Evolutionary conservation across 2,797 vertebrate genomes (phyloP), one percentile per base, ranked within the genome.

Genomic region (Microctenopoma stevenorrisi): DNA sequence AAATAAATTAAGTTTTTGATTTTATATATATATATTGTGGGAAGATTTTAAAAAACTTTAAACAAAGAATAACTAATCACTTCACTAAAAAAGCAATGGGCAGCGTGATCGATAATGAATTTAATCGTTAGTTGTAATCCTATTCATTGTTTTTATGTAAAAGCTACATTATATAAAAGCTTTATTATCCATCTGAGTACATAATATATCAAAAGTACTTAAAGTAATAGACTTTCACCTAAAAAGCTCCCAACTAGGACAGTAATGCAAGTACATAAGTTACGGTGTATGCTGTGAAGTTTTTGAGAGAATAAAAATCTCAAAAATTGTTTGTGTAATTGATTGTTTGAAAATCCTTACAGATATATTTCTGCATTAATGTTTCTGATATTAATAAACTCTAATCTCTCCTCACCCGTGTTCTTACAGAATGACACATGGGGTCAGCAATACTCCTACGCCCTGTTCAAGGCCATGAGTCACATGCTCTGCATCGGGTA

Each of bases 401-500:
- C 2, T 22, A 22, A 68, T 60, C 38, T 44, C 46, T 52, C 46
- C 28, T 71, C 50, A 38, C 81, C 77, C 59, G 5, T 33, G 4
- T 28, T 25, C 64, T 74, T 64, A 7, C 90, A 99, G 98, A 98
- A 99, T 18, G 96, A 96, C 91, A 98, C 97, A 0, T 99, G 98
- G 98, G 96, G 96, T 52, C 97, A 96, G 94, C 98, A 99, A 85
- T 99, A 99, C 78, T 98, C 98, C 79, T 96, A 98, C 7, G 98
- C 98, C 2, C 94, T 99, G 70, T 99, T 99, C 94, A 99, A 99
- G 91, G 98, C 98, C 83, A 99, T 99, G 98, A 99, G 98, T 79
- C 98, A 99, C 94, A 99, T 99, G 98, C 94, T 99, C 68, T 99
- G 98, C 86, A 99, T 99, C 2, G 98, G 98, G 3, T 99, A 99